Evolutionary conservation across 2,113 vertebrate species (phyloP), one percentile per base, ranked within the genome.

Genomic region (Urocitellus parryii): DNA sequence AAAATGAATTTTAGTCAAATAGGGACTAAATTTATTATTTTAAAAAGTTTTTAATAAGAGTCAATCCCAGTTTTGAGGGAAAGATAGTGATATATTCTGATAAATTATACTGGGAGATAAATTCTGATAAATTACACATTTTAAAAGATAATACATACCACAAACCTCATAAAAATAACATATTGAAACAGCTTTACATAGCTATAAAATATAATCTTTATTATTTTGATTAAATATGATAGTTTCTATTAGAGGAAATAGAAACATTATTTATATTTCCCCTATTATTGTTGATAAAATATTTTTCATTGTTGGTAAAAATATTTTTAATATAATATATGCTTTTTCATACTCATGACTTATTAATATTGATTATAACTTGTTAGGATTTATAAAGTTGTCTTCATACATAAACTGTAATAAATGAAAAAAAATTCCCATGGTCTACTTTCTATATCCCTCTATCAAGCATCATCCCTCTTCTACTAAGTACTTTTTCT

Each of bases 61-160:
- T n/a, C 32, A 68, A 91, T 76, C 5, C 13, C 70, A 13, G 1
- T 72, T 73, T 67, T 2, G 5, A 4, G 1, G 1, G 0, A 0
- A 1, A 2, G 2, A 79, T 88, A 68, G 68, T 2, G 39, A 51
- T 53, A 6, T n/a, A 34, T 27, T 3, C 85, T 20, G 16, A 76
- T 88, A 88, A 80, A 32, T 89, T 87, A 53, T 0, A 68, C 78
- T 2, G 39, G 10, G 51, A 70, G 2, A 51, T 58, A 5, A 32
- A 34, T 27, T 3, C 85, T 20, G 16, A 76, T 88, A 91, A 81
- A 32, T 89, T 87, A 53, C 0, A 91, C 48, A 51, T 70, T n/a
- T 80, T 37, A 68, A 10, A 76, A 32, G 10, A 0, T 90, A 45
- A 17, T 4, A 53, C 88, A 51, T 25, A 6, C 1, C 2, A 74